Base-by-base conservation (phyloP, 2,888 invertebrate species). In the Lepetodrilus schrolli region DNA sequence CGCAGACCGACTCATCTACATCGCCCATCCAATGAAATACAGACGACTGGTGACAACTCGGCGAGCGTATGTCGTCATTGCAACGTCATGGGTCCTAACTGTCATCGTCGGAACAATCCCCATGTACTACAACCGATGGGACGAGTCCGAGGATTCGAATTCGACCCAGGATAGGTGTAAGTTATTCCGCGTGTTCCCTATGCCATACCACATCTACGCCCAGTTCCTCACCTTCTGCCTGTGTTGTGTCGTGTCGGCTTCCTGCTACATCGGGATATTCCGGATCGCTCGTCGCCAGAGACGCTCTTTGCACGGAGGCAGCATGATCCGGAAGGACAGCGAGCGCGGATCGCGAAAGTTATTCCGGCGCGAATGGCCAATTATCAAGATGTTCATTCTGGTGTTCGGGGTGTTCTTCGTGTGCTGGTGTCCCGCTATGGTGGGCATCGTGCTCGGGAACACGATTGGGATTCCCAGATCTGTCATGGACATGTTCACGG, bases 401-500 rank as follows among this genome's bases (percentile, higher is more conserved):
- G 78, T 76, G 10, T 78, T 74, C 38, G 76, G 75, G 3, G 37
- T 78, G 1, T 78, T 76, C 70, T 76, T 76, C 38, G 20, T 74
- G 20, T 69, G 74, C 30, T 78, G 75, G 75, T 66, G 37, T 30
- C 78, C 78, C n/a, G 47, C 74, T 8, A n/a, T 76, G 30, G 20
- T 75, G 8, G 34, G 66, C 8, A 66, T 65, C 3, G 36, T 70
- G 10, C 30, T 76, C 17, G 78, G 74, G 47, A 74, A 76, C 38
- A 73, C 68, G 0, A 20, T 74, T 10, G 70, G 74, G 10, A 72
- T 76, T n/a, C 38, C 58, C 5, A 66, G 58, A 20, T 30, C 47
- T 0, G 66, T 36, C 5, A 43, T 73, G 17, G 49, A 65, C 17
- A 48, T 75, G 13, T 36, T 43, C 3, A 49, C 74, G 8, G 47